Percentiles rank a stretch among this genome's conserved stretches.
These are phyloP conservation scores for Odocoileus virginianus DNA, from an alignment of 2,113 vertebrate species.

Conservation along the genomic window DNA sequence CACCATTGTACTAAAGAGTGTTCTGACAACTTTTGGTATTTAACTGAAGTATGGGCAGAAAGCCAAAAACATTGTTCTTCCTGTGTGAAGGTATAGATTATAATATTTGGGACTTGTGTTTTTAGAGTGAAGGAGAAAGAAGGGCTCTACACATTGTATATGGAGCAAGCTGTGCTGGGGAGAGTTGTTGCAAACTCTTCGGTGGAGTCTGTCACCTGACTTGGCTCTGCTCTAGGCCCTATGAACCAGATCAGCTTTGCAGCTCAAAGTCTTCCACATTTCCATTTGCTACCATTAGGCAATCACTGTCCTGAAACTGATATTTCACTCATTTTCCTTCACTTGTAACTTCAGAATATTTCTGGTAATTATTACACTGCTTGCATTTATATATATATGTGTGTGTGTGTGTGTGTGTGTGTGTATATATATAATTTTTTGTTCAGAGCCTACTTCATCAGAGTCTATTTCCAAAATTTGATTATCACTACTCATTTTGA, in stretches of 20 bases:
- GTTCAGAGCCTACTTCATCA: not conserved
- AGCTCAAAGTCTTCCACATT: not conserved
- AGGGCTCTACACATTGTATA: not conserved
- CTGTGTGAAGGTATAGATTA: not conserved
- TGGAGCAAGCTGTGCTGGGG: not conserved
- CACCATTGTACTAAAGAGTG: not conserved
- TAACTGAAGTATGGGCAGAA: not conserved
- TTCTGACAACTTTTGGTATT: not conserved
- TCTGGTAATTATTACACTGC: not conserved
- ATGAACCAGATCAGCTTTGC: not conserved
- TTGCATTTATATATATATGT: not conserved
- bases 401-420: not conserved
- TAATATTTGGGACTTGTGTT: not conserved
- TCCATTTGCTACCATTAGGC: not conserved
- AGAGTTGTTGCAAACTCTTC: not conserved
- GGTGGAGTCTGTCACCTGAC: not conserved
- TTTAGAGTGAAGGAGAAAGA: not conserved
- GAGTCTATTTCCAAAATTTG: not conserved
- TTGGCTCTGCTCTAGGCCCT: not conserved
- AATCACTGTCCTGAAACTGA: not conserved
- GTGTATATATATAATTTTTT: not conserved
- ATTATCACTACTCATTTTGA: not conserved
- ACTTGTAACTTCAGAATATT: not conserved
- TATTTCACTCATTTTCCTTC: not conserved
- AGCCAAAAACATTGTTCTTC: not conserved